Evolutionary conservation across 1,140 invertebrate species (phyloP).

Genomic region (Trichogramma pretiosum): DNA sequence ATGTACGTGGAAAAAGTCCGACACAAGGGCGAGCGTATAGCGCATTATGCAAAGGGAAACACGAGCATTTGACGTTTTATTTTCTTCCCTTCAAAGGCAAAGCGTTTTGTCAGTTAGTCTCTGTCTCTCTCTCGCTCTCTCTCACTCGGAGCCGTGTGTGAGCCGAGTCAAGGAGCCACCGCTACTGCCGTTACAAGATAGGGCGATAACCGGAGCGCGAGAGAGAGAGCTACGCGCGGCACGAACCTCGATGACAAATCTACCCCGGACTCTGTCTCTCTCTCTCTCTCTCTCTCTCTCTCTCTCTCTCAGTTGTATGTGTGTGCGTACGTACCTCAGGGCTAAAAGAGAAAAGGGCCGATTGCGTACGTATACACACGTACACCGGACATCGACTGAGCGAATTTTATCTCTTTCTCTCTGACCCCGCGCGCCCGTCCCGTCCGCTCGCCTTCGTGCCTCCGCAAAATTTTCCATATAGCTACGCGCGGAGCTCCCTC

Average conservation of each 20-base stretch:
- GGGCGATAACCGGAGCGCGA: slow-evolving; percentile 15
- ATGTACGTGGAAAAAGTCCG: slow-evolving; percentile 2
- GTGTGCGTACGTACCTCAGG: slow-evolving; percentile 12
- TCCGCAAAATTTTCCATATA: no score
- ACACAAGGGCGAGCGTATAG: neutral
- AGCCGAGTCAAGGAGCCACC: neutral
- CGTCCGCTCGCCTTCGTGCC: no score
- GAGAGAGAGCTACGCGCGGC: no score
- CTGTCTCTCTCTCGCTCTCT: neutral
- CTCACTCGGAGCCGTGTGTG: neutral
- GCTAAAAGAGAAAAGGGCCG: slow-evolving; percentile 17
- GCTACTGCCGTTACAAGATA: neutral
- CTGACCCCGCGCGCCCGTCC: neutral
- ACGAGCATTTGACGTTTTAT: slow-evolving; percentile 14
- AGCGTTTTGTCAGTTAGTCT: slow-evolving; percentile 16
- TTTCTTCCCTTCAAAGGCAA: slow-evolving; percentile 9
- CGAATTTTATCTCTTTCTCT: slow-evolving; percentile 27
- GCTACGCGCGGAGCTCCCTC: slow-evolving; percentile 27
- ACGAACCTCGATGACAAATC: slow-evolving; percentile 24
- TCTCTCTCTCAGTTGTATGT: no score
- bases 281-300: slow-evolving; percentile 5
- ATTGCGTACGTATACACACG: slow-evolving; percentile 7
- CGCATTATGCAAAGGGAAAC: slow-evolving; percentile 13
- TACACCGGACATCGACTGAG: slow-evolving; percentile 31
- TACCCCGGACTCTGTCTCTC: slow-evolving; percentile 21